A percentile compares a stretch with the other conserved stretches of the same genome.
phyloP scores from a whole-genome alignment of 2,113 vertebrate species.

The Riparia riparia region DNA sequence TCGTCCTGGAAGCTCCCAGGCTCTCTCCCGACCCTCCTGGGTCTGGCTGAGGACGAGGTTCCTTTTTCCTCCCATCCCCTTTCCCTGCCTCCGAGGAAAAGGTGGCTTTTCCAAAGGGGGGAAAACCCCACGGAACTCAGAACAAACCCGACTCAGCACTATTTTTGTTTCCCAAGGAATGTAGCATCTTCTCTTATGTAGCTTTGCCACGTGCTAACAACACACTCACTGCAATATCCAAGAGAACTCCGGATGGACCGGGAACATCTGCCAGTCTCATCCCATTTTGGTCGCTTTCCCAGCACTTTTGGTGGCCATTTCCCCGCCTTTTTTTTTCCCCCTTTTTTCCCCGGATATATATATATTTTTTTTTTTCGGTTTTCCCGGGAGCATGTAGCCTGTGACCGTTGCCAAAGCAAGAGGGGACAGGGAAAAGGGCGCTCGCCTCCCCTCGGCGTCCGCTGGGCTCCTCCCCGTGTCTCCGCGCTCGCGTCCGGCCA shows the following conservation, averaged over 20 bases:
- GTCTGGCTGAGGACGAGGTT: neutral
- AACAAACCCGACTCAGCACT: constrained; percentile 37
- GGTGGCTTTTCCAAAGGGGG: neutral
- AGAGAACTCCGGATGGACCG: neutral
- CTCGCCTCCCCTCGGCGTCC: neutral
- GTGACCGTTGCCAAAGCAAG: constrained; percentile 41
- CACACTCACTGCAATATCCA: constrained; percentile 56
- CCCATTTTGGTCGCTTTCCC: neutral
- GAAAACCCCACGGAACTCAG: neutral
- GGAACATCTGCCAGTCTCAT: neutral
- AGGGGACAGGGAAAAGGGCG: neutral
- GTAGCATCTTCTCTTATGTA: constrained; percentile 76
- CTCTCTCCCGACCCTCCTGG: neutral
- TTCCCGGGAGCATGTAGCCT: constrained; percentile 5
- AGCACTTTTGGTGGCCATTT: neutral
- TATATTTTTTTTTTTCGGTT: neutral
- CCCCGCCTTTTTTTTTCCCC: neutral
- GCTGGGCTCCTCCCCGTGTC: neutral
- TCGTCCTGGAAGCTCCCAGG: neutral
- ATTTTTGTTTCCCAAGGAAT: constrained; percentile 64
- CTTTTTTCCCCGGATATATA: rapidly evolving
- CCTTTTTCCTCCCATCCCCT: neutral
- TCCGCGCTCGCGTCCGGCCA: neutral
- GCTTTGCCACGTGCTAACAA: constrained; percentile 51
- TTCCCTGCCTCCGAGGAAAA: neutral